Evolutionary conservation across 2,888 invertebrate species (phyloP).

Genomic region (Dendrolimus houi): DNA sequence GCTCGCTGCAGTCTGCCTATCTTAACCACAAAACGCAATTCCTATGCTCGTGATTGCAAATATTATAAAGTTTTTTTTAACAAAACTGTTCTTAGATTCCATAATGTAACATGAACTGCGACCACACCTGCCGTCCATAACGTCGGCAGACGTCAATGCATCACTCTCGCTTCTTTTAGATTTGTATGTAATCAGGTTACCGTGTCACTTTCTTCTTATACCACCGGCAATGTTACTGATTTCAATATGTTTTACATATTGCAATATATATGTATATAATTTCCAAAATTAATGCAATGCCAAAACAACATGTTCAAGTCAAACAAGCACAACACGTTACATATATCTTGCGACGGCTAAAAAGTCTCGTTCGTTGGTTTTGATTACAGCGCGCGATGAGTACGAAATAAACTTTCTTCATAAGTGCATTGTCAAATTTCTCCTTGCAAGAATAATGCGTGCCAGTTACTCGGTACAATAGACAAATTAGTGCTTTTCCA

Average conservation of each 20-base stretch:
- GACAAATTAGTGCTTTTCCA: conserved; percentile 44
- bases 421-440: conserved; percentile 67
- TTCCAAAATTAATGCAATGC: conserved; percentile 3
- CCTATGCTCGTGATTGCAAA: too few relatives aligned
- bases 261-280: conserved; percentile 10
- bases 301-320: not conserved
- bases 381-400: conserved; percentile 48
- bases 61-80: not conserved
- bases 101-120: not conserved
- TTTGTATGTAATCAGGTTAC: conserved; percentile 44
- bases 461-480: conserved; percentile 44
- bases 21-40: too few relatives aligned
- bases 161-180: conserved; percentile 51
- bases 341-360: not conserved
- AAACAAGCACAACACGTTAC: conserved; percentile 8
- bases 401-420: conserved; percentile 60
- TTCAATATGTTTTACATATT: conserved; percentile 24
- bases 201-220: conserved; percentile 59
- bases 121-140: conserved; percentile 5
- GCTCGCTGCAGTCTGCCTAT: too few relatives aligned
- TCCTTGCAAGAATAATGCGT: conserved; percentile 35
- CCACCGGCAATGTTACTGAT: conserved; percentile 17
- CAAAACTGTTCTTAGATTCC: not conserved
- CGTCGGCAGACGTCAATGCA: conserved; percentile 31
- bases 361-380: conserved; percentile 45